Percentiles rank a stretch among this genome's conserved stretches.
Evolutionary conservation across 1,140 invertebrate species (phyloP).

Genomic region (Choristoneura fumiferana): DNA sequence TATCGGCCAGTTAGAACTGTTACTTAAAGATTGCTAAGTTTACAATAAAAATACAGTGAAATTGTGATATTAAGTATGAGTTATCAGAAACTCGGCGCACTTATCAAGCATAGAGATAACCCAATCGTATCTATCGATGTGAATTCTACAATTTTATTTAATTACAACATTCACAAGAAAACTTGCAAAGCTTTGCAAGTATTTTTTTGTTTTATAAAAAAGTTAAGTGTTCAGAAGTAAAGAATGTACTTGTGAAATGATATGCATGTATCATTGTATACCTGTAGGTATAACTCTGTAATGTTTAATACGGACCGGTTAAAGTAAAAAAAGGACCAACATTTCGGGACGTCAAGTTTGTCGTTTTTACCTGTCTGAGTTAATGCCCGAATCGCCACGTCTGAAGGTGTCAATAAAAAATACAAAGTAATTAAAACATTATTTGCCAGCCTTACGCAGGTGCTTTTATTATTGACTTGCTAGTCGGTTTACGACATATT

Average conservation of each 20-base stretch:
- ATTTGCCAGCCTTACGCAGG: neutral
- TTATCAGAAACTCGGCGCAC: conserved; percentile 47
- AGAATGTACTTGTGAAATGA: too few species aligned
- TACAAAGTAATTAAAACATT: conserved; percentile 14
- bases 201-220: too few species aligned
- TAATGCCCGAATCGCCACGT: conserved; percentile 2
- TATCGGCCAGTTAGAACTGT: conserved; percentile 44
- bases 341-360: neutral
- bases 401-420: conserved; percentile 17
- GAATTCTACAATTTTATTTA: too few species aligned
- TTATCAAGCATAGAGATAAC: conserved; percentile 48
- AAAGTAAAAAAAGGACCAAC: conserved; percentile 12
- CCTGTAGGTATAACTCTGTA: neutral
- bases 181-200: too few species aligned
- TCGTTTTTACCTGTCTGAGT: conserved; percentile 17
- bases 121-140: too few species aligned
- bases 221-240: too few species aligned
- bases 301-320: conserved; percentile 1
- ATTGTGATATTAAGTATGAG: conserved; percentile 40
- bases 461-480: conserved; percentile 1
- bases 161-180: too few species aligned
- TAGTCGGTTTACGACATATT: too few species aligned
- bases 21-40: conserved; percentile 41
- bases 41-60: conserved; percentile 34
- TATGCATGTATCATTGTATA: too few species aligned